Percentiles rank a stretch among this genome's conserved stretches.
Conservation (phyloP, 2,797 vertebrate genomes). For the Loriculus beryllinus region DNA sequence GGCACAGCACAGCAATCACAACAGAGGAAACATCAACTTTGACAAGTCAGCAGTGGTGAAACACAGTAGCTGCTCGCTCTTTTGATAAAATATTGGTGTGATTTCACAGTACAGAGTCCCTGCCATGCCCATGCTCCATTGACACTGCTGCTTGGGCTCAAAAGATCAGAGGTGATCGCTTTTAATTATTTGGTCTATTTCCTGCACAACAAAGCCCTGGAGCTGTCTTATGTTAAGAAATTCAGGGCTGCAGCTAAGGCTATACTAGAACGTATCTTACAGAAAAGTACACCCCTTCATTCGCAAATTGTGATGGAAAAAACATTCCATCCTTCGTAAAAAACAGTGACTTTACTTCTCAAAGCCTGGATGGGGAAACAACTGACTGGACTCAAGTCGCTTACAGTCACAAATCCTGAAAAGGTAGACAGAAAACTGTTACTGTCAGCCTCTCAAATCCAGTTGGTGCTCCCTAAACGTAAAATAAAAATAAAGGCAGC, state of each 20-base stretch:
- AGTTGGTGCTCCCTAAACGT: neutral
- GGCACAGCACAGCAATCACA: constrained; percentile 6
- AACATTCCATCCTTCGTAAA: neutral
- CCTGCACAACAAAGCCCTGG: neutral
- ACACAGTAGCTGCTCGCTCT: constrained; percentile 1
- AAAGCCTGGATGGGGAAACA: neutral
- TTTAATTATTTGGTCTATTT: neutral
- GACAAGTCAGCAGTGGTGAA: constrained; percentile 19
- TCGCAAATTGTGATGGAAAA: neutral
- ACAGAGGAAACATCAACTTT: constrained; percentile 10
- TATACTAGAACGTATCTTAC: neutral
- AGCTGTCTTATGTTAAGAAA: neutral
- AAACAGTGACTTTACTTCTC: neutral
- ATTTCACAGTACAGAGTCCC: neutral
- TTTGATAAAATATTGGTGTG: neutral
- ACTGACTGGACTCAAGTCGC: neutral
- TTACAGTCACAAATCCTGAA: neutral
- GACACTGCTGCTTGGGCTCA: neutral
- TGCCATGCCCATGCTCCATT: neutral
- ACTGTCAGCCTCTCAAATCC: neutral
- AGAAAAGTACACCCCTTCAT: neutral
- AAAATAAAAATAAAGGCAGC: neutral
- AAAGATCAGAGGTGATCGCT: constrained; percentile 15
- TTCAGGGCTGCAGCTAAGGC: neutral
- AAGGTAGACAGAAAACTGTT: neutral